Base-by-base conservation (phyloP, 2,888 invertebrate genomes). In the Biston stratarius region DNA sequence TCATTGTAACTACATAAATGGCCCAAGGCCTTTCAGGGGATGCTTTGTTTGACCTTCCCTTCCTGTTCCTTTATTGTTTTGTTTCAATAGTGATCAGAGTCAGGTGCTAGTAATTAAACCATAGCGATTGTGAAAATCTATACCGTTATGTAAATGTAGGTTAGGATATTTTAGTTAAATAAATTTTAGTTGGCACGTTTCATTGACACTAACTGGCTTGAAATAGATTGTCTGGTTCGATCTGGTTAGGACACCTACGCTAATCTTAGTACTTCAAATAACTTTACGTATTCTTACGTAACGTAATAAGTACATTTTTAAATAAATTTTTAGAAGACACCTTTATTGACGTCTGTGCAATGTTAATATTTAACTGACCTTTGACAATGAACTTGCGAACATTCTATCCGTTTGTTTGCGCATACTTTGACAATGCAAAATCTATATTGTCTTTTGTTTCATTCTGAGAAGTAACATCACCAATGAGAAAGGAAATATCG, bases 131-230 rank as follows among this genome's bases (percentile, higher is more conserved):
- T 56, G 52, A 62, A 63, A 71, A 66, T 61, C 56, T 36, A 63
- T 34, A 64, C 52, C 33, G 49, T 66, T 57, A 64, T 61, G 38
- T 48, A 14, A 73, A 61, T 65, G 58, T 72, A 70, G 86, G 87
- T 85, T 86, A 87, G 76, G 79, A 83, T 85, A 83, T 83, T 84
- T 82, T 78, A 75, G 86, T 87, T 86, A 85, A 83, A 79, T 73
- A 77, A 70, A 73, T 78, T 79, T 80, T 80, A 83, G 84, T 89
- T 90, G 91, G 91, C 91, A 90, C 89, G 87, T 84, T 81, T 76
- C 87, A 85, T 86, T 87, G 89, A 86, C 83, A 83, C 73, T 78
- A 78, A 83, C 75, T 78, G 75, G 82, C 83, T 82, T 77, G 80
- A 90, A 92, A 91, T 92, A 91, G 89, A 87, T 80, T 78, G 74